Evolutionary conservation across 2,797 vertebrate species (phyloP), one percentile per base, ranked within the genome.

Genomic region (Cetoscarus ocellatus): DNA sequence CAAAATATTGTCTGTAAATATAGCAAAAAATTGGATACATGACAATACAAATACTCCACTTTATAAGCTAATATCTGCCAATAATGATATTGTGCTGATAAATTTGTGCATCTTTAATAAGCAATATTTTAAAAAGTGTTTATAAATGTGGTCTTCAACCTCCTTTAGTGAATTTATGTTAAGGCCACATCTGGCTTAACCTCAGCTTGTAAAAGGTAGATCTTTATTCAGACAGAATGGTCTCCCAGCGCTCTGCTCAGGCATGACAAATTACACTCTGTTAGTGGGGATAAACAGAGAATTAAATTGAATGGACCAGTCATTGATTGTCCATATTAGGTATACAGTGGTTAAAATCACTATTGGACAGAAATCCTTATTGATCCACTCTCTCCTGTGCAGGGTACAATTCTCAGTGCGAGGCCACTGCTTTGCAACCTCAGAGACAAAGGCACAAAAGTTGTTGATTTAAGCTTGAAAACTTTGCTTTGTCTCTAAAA

Each of bases 381-480:
- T 45, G 15, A 45, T n/a, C 15, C 44, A 8, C 40, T 11, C 10
- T 1, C 10, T 11, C 11, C 10, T 12, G 9, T 43, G 11, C 43
- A 45, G 43, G 27, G 5, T 45, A 45, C 27, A 45, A 3, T 1
- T 64, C n/a, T 47, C 10, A 7, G 15, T 45, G 43, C 15, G 39
- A 39, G 51, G 14, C 39, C 13, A 55, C 40, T 0, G 59, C 58
- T 57, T 56, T 73, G 6, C 40, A 55, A 3, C 5, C 17, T 12
- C 8, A 61, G 10, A 51, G 42, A 34, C 15, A 11, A 47, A 13
- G 8, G 43, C 52, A 10, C 14, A 54, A 61, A 17, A 3, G 8
- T n/a, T 18, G 11, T 45, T 1, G 56, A 18, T 13, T 9, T 53
- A 19, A 66, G 50, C 39, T 61, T 38, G 10, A 48, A 67, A 78